phyloP scores from a whole-genome alignment of 1,140 invertebrate species.

The Papilio polytes region DNA sequence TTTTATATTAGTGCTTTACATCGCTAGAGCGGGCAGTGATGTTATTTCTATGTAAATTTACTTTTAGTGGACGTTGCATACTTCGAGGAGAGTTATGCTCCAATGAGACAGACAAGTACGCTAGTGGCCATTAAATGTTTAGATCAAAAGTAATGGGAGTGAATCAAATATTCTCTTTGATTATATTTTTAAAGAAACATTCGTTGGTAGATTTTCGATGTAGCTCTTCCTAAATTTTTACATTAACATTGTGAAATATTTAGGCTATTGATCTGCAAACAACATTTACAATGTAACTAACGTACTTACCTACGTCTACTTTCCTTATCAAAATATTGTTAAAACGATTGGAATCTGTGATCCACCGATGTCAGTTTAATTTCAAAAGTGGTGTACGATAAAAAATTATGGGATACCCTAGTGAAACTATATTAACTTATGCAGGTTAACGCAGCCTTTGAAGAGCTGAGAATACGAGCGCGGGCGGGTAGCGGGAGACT shows the following conservation, averaged over 20 bases:
- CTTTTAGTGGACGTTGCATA: constrained; percentile 34
- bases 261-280: too few species aligned
- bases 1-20: constrained; percentile 36
- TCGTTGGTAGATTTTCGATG: background rate
- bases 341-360: too few species aligned
- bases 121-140: constrained; percentile 34
- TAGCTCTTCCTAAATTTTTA: background rate
- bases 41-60: constrained; percentile 40
- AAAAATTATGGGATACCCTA: too few species aligned
- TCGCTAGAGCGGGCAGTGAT: constrained; percentile 24
- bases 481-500: constrained; percentile 97
- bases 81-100: constrained; percentile 37
- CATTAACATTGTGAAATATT: background rate
- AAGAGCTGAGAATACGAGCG: constrained; percentile 95
- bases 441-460: constrained; percentile 99
- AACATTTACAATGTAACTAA: too few species aligned
- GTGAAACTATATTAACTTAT: constrained; percentile 15
- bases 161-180: constrained; percentile 13
- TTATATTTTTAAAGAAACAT: constrained; percentile 31
- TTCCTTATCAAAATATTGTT: too few species aligned
- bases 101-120: constrained; percentile 31
- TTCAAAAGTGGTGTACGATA: too few species aligned
- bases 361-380: too few species aligned
- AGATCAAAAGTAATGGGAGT: constrained; percentile 31
- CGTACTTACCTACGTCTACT: too few species aligned